Percentiles rank a stretch among this genome's conserved stretches.
These are phyloP conservation scores for Mimachlamys varia DNA, from an alignment of 2,888 invertebrate genomes.

Conservation along the genomic window DNA sequence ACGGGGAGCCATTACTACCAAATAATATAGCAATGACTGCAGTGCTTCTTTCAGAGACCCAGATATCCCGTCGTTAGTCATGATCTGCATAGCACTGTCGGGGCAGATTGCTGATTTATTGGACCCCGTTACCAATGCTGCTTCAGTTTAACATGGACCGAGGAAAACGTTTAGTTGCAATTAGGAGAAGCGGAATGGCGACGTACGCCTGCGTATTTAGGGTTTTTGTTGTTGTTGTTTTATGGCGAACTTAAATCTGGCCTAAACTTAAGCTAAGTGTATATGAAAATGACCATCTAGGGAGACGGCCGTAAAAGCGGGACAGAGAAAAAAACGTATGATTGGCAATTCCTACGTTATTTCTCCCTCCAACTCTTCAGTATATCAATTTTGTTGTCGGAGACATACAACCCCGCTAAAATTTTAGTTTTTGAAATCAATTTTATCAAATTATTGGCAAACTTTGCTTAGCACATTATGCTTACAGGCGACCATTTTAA, in stretches of 20 bases:
- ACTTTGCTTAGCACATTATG: background rate
- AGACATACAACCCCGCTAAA: too few relatives aligned
- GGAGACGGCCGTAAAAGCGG: too few relatives aligned
- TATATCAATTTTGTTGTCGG: too few relatives aligned
- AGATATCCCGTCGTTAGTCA: background rate
- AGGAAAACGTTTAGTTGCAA: background rate
- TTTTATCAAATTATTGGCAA: too few relatives aligned
- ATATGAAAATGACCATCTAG: too few relatives aligned
- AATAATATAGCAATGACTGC: background rate
- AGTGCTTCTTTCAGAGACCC: background rate
- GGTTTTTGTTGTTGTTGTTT: background rate
- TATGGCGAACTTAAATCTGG: too few relatives aligned
- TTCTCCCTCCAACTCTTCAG: too few relatives aligned
- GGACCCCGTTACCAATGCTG: background rate
- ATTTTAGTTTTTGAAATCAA: too few relatives aligned
- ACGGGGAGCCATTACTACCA: background rate
- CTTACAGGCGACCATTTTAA: background rate
- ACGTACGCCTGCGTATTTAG: background rate
- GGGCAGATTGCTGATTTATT: background rate
- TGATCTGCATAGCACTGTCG: background rate
- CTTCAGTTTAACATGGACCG: background rate
- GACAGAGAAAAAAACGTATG: too few relatives aligned
- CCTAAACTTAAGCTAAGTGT: too few relatives aligned
- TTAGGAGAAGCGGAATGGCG: background rate
- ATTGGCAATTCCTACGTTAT: too few relatives aligned